These are phyloP conservation scores for Hedychridium roseum DNA, from an alignment of 2,888 invertebrate species.

Conservation along the genomic window DNA sequence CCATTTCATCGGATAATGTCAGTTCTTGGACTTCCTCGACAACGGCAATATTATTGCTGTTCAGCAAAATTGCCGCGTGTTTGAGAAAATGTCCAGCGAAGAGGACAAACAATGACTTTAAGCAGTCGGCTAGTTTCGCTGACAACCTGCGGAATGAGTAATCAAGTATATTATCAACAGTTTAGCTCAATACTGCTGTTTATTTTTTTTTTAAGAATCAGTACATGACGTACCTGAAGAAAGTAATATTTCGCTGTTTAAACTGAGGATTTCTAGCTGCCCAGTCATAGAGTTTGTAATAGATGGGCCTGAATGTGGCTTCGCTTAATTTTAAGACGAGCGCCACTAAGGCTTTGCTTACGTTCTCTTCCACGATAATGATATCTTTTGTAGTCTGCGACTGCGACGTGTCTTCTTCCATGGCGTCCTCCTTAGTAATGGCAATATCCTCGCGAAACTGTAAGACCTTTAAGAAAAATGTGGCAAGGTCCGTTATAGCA, in stretches of 20 bases:
- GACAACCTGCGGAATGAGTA: constrained; percentile 71
- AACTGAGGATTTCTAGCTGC: constrained; percentile 72
- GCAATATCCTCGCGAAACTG: constrained; percentile 71
- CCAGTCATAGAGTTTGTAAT: constrained; percentile 89
- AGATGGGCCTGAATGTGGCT: constrained; percentile 86
- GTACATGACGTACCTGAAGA: constrained; percentile 71
- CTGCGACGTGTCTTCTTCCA: constrained; percentile 55
- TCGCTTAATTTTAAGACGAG: constrained; percentile 90
- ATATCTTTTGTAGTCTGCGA: constrained; percentile 62
- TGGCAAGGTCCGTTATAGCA: constrained; percentile 74
- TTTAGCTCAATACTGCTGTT: too few relatives aligned
- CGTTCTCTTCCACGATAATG: constrained; percentile 74
- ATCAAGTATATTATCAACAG: constrained; percentile 44
- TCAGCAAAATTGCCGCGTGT: constrained; percentile 79
- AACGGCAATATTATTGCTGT: constrained; percentile 73
- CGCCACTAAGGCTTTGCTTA: constrained; percentile 80
- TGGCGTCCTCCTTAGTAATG: constrained; percentile 11
- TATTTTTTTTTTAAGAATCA: constrained; percentile 1
- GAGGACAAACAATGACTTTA: constrained; percentile 89
- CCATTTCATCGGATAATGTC: constrained; percentile 63
- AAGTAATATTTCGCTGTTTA: constrained; percentile 78
- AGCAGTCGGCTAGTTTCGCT: constrained; percentile 77
- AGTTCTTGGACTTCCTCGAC: constrained; percentile 67
- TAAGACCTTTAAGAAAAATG: constrained; percentile 78
- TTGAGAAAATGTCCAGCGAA: constrained; percentile 88